Evolutionary conservation across 1,140 invertebrate genomes (phyloP), one percentile per base, ranked within the genome.

Genomic region (Reticulitermes speratus): DNA sequence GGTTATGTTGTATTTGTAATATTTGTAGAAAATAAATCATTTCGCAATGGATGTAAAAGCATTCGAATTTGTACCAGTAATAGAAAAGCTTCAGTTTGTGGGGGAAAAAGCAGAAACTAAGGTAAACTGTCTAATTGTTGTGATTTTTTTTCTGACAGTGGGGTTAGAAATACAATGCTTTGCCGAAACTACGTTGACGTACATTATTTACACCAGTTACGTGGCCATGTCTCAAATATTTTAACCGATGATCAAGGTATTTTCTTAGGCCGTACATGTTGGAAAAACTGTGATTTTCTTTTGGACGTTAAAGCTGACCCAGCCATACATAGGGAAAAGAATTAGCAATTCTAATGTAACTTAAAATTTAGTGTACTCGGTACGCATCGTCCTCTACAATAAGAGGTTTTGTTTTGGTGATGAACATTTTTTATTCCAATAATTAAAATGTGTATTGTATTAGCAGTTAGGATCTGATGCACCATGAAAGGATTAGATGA

Each of bases 81-180:
- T 85, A 69, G 85, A 85, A 85, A 19, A 65, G 8, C 65, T 85
- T 65, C 85, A 85, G 32, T 8, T 81, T 12, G 7, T 25, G 55
- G 85, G 85, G 65, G 85, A 75, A 85, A 65, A 69, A 44, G 65
- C 85, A 55, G 65, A 85, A 44, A 85, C 85, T 38, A 85, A 84
- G 65, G 65, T 75, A 75, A 38, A 75, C 59, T 25, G 25, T 75
- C 14, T 30, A 16, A 75, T 8, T 75, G 30, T 75, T 75, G 25
- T 75, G 25, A 30, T 0, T n/a, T 59, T 2, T 14, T n/a, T 30
- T 11, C 65, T 30, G 25, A 75, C 55, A 8, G 16, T 30, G 25
- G 14, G 65, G 65, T 75, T 75, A 75, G n/a, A 75, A 75, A 75
- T 75, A 65, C 38, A 38, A 38, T 38, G 38, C 38, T 38, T 38